Percentiles rank a stretch among this genome's conserved stretches.
phyloP scores from a whole-genome alignment of 92 coral and sea anemone genomes.

The Siderastrea siderea region DNA sequence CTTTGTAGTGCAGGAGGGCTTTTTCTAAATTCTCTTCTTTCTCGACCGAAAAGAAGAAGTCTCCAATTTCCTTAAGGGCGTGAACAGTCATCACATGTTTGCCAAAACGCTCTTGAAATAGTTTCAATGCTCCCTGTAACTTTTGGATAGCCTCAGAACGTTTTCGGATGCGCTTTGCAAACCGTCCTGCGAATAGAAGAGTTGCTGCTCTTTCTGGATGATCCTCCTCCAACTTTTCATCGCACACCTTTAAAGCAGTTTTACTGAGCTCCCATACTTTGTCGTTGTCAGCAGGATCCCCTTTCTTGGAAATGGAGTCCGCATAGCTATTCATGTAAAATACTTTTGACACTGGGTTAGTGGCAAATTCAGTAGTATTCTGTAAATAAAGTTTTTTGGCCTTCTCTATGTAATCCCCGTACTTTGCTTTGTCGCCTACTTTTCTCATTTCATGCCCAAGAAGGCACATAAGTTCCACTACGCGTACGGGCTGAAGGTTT shows the following conservation, averaged over 20 bases:
- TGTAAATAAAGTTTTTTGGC: not conserved
- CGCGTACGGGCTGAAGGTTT: not conserved
- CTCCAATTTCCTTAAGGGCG: not conserved
- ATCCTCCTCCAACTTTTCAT: no score
- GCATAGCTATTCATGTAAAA: slow-evolving; percentile 16
- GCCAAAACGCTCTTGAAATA: slow-evolving; percentile 1
- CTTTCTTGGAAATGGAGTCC: not conserved
- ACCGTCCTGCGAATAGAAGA: slow-evolving; percentile 1
- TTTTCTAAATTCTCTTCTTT: not conserved
- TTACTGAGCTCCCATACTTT: not conserved
- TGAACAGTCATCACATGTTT: slow-evolving; percentile 35
- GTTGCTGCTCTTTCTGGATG: slow-evolving; percentile 23
- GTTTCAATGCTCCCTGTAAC: not conserved
- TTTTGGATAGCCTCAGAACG: not conserved
- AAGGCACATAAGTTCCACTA: slow-evolving; percentile 27
- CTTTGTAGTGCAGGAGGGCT: not conserved
- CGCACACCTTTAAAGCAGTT: no score
- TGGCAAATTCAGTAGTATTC: not conserved
- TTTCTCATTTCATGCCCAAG: slow-evolving; percentile 50
- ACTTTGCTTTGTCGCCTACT: not conserved
- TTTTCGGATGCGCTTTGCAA: not conserved
- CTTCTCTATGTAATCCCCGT: slow-evolving; percentile 6
- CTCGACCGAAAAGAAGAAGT: not conserved
- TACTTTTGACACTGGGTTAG: not conserved
- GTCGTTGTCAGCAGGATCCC: not conserved